Conservation (phyloP, 2,797 vertebrate species). For the Balearica regulorum region DNA sequence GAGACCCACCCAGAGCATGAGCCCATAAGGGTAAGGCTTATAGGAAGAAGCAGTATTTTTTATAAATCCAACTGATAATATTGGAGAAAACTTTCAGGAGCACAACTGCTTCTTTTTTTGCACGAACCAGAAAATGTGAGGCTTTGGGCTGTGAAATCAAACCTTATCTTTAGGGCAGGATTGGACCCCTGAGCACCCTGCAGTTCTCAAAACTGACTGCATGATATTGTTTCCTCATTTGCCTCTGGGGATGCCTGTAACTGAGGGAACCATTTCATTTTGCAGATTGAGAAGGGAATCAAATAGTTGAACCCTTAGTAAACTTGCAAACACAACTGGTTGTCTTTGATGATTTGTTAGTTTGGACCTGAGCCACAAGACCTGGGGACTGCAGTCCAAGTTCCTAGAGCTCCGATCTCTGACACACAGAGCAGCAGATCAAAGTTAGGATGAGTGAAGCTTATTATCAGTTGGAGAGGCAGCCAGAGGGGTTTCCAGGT, state of each 20-base stretch:
- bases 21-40: background rate
- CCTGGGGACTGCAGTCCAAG: constrained; percentile 37
- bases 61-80: background rate
- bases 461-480: constrained; percentile 76
- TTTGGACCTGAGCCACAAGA: constrained; percentile 18
- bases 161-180: background rate
- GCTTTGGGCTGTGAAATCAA: background rate
- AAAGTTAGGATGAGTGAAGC: constrained; percentile 34
- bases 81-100: background rate
- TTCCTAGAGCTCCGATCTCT: constrained; percentile 21
- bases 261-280: constrained; percentile 45
- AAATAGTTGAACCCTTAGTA: constrained; percentile 41
- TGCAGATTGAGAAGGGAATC: constrained; percentile 26
- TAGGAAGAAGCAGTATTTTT: background rate
- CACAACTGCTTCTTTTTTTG: background rate
- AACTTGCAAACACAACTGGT: constrained; percentile 48
- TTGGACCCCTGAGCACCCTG: background rate
- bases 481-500: constrained; percentile 64
- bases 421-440: constrained; percentile 36
- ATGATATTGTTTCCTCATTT: background rate
- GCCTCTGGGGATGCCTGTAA: constrained; percentile 10
- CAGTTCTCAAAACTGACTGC: background rate
- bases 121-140: background rate
- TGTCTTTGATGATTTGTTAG: constrained; percentile 60
- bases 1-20: background rate